These are phyloP conservation scores for Mustela nigripes DNA, from an alignment of 2,113 vertebrate species.

Conservation along the genomic window DNA sequence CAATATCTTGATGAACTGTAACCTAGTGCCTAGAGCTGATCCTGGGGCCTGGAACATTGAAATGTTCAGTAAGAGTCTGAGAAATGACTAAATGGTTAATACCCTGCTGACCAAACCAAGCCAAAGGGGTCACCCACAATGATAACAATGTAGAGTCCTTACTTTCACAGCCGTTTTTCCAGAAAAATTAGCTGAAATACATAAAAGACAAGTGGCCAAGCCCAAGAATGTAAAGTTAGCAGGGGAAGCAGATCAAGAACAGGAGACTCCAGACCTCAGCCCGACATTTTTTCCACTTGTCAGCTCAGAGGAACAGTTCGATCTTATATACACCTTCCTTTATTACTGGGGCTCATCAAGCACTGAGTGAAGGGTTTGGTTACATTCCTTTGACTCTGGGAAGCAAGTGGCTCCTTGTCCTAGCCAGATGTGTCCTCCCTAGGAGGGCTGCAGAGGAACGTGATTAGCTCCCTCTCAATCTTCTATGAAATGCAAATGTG, in stretches of 20 bases:
- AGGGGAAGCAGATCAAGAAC: background rate
- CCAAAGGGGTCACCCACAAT: background rate
- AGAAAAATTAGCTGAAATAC: background rate
- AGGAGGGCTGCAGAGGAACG: conserved; percentile 85
- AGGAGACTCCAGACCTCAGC: background rate
- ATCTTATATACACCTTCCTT: background rate
- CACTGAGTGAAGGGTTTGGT: conserved; percentile 38
- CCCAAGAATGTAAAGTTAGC: background rate
- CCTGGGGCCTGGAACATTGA: background rate
- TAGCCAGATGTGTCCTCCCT: conserved; percentile 85
- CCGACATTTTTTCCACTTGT: background rate
- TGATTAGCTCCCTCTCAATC: conserved; percentile 89
- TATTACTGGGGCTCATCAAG: background rate
- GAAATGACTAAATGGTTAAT: background rate
- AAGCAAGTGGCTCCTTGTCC: conserved; percentile 71
- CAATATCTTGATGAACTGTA: accelerated
- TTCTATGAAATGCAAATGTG: conserved; percentile 92
- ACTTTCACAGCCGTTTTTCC: background rate
- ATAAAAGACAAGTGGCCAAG: background rate
- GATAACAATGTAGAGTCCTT: background rate
- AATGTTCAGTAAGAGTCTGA: background rate
- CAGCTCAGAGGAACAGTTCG: too few species aligned
- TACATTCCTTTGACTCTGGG: conserved; percentile 80
- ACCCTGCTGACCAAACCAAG: background rate
- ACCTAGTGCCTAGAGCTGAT: background rate